Base-by-base conservation (phyloP, 92 coral and sea anemone species). In the Parazoanthus atlanticus region DNA sequence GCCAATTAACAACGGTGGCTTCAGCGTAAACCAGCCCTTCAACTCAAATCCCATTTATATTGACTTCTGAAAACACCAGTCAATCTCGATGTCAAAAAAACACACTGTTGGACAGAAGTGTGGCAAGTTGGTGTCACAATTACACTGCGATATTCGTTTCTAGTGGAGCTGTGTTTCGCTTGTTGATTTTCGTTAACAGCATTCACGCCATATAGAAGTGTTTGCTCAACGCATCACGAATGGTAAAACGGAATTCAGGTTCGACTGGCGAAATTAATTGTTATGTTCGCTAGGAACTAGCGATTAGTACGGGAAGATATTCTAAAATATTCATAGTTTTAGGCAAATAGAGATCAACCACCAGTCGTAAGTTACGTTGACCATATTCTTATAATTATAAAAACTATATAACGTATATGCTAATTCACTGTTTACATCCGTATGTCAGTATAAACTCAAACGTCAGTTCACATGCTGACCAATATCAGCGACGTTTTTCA, bases 361-460 rank as follows among this genome's bases (percentile, higher is more conserved):
- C 82, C 65, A 21, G 41, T 79, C 26, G 38, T 28, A 46, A 43
- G 28, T 23, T 47, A 79, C 66, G 28, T 29, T 29, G 61, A 47
- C 30, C 36, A 12, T 52, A 52, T 71, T 71, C 76, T 15, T 33
- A 19, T 16, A 32, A 21, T 30, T 46, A 46, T 46, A 46, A 5
- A 46, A 8, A 40, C 6, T 8, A 5, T 46, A 46, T 46, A 46
- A 46, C 12, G 12, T 69, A 84, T 84, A 84, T 84, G 87, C 47
- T 84, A 84, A 84, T 84, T 84, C 26, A 34, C 17, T 84, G 87
- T 84, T 84, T 84, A 84, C 78, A 84, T 84, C 54, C 23, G 65
- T 74, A n/a, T 79, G 83, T 34, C 52, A 29, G 69, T 26, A 46
- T 46, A 8, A 78, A 47, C 31, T 28, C 82, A 78, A 54, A 30